These are phyloP conservation scores for Bovichtus diacanthus DNA, from an alignment of 2,797 vertebrate genomes.

Conservation along the genomic window DNA sequence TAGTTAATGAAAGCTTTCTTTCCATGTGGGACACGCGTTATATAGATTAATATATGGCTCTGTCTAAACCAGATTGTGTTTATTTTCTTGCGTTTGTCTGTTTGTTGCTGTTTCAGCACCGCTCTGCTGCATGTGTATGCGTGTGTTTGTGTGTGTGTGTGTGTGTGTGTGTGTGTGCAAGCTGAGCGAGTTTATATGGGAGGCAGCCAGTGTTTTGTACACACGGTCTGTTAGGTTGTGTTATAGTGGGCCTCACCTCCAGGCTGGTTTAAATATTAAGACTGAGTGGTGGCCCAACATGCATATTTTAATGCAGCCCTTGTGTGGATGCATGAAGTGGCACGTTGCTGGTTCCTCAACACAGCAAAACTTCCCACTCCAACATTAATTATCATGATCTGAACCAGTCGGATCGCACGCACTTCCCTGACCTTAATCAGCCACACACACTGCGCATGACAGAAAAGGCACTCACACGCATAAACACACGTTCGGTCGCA, in stretches of 20 bases:
- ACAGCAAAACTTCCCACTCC: slow-evolving; percentile 33
- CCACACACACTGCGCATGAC: not conserved
- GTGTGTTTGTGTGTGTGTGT: slow-evolving; percentile 9
- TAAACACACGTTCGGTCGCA: slow-evolving; percentile 45
- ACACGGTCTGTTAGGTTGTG: slow-evolving; percentile 71
- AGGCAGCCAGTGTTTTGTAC: slow-evolving; percentile 73
- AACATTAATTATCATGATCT: not conserved
- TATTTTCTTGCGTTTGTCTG: slow-evolving; percentile 61
- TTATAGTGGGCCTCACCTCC: slow-evolving; percentile 77
- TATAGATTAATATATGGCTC: slow-evolving; percentile 65
- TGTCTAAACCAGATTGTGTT: slow-evolving; percentile 74
- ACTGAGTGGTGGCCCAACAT: slow-evolving; percentile 76
- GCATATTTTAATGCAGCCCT: slow-evolving; percentile 80
- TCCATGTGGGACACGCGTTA: slow-evolving; percentile 63
- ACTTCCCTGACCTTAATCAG: slow-evolving; percentile 39
- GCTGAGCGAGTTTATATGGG: slow-evolving; percentile 60
- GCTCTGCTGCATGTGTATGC: slow-evolving; percentile 15
- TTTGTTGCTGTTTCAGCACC: slow-evolving; percentile 33
- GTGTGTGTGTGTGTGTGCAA: slow-evolving; percentile 20
- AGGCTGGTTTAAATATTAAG: slow-evolving; percentile 86
- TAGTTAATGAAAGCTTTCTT: slow-evolving; percentile 61
- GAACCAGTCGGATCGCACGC: not conserved
- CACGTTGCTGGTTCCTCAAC: slow-evolving; percentile 20
- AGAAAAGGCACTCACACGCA: not conserved
- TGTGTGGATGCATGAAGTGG: slow-evolving; percentile 56